These are phyloP conservation scores for Himalopsyche phryganea DNA, from an alignment of 1,140 invertebrate species.

Conservation along the genomic window DNA sequence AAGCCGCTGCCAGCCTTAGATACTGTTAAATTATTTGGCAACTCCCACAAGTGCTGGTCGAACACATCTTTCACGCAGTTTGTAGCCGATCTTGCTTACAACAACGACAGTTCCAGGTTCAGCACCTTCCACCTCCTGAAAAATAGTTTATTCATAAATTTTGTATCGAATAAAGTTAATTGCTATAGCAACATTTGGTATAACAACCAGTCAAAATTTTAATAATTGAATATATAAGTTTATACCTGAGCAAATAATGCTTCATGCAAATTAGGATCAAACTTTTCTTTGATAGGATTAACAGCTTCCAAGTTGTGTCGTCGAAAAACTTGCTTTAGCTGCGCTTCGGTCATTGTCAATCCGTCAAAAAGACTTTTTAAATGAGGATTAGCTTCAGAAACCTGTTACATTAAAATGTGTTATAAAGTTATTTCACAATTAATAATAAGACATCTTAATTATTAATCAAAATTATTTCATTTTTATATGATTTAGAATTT, in stretches of 20 bases:
- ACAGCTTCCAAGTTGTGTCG: conserved; percentile 84
- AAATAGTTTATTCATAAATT: not conserved
- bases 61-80: conserved; percentile 87
- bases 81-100: conserved; percentile 95
- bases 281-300: conserved; percentile 89
- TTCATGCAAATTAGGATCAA: conserved; percentile 95
- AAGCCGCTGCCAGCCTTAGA: too few relatives aligned
- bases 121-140: conserved; percentile 68
- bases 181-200: too few relatives aligned
- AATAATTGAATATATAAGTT: not conserved
- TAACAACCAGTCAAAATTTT: too few relatives aligned
- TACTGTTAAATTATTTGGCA: conserved; percentile 64
- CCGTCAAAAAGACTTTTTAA: conserved; percentile 89
- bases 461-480: not conserved
- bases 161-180: too few relatives aligned
- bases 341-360: conserved; percentile 83
- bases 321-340: conserved; percentile 82
- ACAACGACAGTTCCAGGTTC: conserved; percentile 83
- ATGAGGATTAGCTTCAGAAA: conserved; percentile 67
- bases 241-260: conserved; percentile 87
- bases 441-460: not conserved
- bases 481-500: too few relatives aligned
- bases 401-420: conserved; percentile 14
- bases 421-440: not conserved
- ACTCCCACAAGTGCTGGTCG: conserved; percentile 96